A percentile compares a stretch with the other conserved stretches of the same genome.
These are phyloP conservation scores for Clepsis dumicolana DNA, from an alignment of 2,888 invertebrate species.

Conservation along the genomic window DNA sequence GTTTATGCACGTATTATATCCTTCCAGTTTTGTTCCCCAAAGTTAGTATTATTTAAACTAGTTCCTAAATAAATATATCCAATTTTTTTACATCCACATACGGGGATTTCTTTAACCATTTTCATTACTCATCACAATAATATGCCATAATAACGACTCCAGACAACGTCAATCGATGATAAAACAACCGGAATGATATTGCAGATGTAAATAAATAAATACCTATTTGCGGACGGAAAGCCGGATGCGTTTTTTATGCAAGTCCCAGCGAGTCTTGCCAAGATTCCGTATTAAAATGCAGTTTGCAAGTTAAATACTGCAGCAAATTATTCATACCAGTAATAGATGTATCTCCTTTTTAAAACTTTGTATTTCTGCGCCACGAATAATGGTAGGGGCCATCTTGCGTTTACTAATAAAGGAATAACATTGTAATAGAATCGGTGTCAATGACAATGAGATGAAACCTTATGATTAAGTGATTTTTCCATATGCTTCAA, in stretches of 20 bases:
- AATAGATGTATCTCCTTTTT: conserved; percentile 31
- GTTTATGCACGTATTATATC: no score
- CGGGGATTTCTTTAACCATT: conserved; percentile 34
- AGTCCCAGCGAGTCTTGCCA: conserved; percentile 40
- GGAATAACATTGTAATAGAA: conserved; percentile 1
- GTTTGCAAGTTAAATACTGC: conserved; percentile 36
- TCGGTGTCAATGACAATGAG: conserved; percentile 26
- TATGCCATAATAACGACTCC: conserved; percentile 15
- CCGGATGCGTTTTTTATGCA: conserved; percentile 39
- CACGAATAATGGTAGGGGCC: neutral
- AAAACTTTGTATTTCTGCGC: conserved; percentile 1
- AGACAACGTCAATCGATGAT: conserved; percentile 30
- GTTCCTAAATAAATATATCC: no score
- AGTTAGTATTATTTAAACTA: no score
- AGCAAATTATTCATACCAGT: conserved; percentile 25
- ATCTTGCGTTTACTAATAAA: neutral
- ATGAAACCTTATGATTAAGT: conserved; percentile 19
- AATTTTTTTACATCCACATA: neutral
- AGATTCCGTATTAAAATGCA: conserved; percentile 42
- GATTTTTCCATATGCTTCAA: conserved; percentile 29
- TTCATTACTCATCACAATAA: conserved; percentile 15
- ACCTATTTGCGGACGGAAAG: conserved; percentile 26
- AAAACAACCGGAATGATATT: conserved; percentile 12
- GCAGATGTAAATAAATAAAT: no score
- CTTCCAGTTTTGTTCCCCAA: no score